Percentiles rank a stretch among this genome's conserved stretches.
phyloP scores from a whole-genome alignment of 2,797 vertebrate species.

The Zenarchopterus dispar region DNA sequence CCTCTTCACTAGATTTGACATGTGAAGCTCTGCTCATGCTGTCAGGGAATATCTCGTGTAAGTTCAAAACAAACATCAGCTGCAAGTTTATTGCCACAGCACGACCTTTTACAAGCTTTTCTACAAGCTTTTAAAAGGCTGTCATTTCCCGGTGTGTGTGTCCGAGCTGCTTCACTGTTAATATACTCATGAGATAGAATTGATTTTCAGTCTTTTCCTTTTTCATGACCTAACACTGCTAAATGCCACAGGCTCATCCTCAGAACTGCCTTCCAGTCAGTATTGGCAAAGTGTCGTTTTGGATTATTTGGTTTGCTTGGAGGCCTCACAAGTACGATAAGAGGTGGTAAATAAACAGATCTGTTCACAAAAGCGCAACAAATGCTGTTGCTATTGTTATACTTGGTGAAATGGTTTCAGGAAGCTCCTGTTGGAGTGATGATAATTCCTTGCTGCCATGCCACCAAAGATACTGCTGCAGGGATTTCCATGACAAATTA shows the following conservation, averaged over 20 bases:
- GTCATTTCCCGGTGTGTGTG: not conserved
- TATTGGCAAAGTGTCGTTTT: constrained; percentile 30
- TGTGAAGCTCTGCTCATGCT: constrained; percentile 82
- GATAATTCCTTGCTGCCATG: not conserved
- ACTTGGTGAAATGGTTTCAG: constrained; percentile 10
- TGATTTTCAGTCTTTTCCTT: constrained; percentile 44
- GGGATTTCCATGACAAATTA: not conserved
- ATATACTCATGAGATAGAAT: constrained; percentile 15
- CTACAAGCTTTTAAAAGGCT: constrained; percentile 18
- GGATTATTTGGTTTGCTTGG: not conserved
- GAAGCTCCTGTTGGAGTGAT: constrained; percentile 4
- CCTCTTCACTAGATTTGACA: constrained; percentile 80
- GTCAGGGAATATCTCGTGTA: constrained; percentile 83
- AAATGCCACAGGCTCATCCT: constrained; percentile 38
- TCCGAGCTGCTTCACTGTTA: not conserved
- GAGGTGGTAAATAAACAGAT: not conserved
- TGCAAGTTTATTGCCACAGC: constrained; percentile 4
- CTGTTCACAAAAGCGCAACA: not conserved
- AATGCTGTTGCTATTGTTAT: not conserved
- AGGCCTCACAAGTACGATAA: constrained; percentile 8
- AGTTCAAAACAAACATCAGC: constrained; percentile 55
- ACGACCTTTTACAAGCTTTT: not conserved
- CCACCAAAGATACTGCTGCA: constrained; percentile 4
- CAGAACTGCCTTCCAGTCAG: constrained; percentile 12
- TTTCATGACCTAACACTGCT: constrained; percentile 1